Evolutionary conservation across 2,888 invertebrate genomes (phyloP).

Genomic region (Smittia sp.): DNA sequence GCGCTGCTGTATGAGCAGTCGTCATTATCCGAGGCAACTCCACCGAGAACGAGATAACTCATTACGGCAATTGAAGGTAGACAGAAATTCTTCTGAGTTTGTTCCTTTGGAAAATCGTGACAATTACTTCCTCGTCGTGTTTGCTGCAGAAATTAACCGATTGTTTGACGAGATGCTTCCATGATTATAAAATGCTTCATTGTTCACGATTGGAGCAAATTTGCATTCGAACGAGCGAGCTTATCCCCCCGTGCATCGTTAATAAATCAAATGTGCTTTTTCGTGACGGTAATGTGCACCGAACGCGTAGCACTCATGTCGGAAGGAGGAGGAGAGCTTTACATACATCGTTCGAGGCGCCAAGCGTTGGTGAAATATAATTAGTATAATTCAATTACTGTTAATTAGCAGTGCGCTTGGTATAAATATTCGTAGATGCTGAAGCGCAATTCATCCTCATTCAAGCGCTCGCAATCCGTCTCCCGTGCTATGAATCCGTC

Average conservation of each 20-base stretch:
- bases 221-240: too few species aligned
- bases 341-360: background rate
- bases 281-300: background rate
- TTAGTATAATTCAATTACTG: constrained; percentile 39
- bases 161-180: background rate
- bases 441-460: background rate
- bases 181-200: background rate
- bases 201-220: too few species aligned
- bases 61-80: background rate
- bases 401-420: constrained; percentile 29
- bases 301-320: background rate
- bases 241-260: background rate
- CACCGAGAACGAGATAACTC: background rate
- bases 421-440: constrained; percentile 29
- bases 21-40: constrained; percentile 19
- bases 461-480: background rate
- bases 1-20: background rate
- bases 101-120: constrained; percentile 10
- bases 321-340: background rate
- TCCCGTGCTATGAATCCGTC: background rate
- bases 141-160: background rate
- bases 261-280: constrained; percentile 12
- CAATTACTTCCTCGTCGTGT: background rate
- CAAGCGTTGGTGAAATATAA: constrained; percentile 6
- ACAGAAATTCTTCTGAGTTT: background rate